A percentile compares a stretch with the other conserved stretches of the same genome.
phyloP scores from a whole-genome alignment of 2,888 invertebrate genomes.

The Notodonta ziczac region DNA sequence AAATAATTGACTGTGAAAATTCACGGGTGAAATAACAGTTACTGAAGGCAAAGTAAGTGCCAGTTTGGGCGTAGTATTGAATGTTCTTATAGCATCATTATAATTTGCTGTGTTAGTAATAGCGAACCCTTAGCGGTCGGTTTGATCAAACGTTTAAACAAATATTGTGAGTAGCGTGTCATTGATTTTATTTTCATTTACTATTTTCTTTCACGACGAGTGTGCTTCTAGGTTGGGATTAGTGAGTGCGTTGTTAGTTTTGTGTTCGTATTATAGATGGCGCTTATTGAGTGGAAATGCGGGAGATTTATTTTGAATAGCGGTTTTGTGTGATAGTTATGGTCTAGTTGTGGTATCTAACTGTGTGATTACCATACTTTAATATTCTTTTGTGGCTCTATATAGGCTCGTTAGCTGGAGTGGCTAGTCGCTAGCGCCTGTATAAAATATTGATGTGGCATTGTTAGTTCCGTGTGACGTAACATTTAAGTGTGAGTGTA shows the following conservation, averaged over 20 bases:
- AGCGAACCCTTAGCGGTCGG: conserved; percentile 6
- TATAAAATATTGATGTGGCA: no score
- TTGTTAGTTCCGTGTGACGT: no score
- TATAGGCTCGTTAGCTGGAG: no score
- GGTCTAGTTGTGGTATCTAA: no score
- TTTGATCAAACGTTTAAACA: conserved; percentile 31
- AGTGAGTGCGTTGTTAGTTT: conserved; percentile 52
- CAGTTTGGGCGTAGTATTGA: conserved; percentile 3
- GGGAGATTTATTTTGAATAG: conserved; percentile 2
- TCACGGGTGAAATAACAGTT: no score
- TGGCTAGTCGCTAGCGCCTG: no score
- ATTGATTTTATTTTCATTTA: conserved; percentile 6
- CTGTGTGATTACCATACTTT: no score
- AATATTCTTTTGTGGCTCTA: no score
- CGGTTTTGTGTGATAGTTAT: conserved; percentile 1
- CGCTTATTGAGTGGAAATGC: conserved; percentile 38
- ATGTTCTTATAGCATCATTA: conserved; percentile 25
- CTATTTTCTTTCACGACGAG: conserved; percentile 27
- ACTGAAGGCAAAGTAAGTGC: no score
- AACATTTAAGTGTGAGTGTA: no score
- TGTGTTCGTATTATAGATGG: conserved; percentile 47
- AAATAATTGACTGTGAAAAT: no score
- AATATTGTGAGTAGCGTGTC: conserved; percentile 43
- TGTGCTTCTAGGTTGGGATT: conserved; percentile 47
- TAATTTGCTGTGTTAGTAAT: conserved; percentile 11